These are phyloP conservation scores for Clarias batrachus DNA, from an alignment of 2,113 vertebrate genomes.

Conservation along the genomic window DNA sequence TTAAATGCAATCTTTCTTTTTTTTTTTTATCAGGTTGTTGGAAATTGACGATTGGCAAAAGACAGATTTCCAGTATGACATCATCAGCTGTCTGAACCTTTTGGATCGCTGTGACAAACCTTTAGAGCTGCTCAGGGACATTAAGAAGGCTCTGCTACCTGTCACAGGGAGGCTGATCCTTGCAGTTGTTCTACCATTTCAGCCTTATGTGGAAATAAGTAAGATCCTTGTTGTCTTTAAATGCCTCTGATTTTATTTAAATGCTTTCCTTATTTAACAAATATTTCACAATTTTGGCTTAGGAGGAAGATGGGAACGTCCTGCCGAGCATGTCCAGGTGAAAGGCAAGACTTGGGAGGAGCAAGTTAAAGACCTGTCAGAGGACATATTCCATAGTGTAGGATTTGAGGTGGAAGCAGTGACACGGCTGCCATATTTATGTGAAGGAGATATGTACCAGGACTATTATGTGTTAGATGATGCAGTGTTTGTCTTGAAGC, in stretches of 20 bases:
- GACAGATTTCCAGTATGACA: conserved; percentile 87
- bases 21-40: conserved; percentile 66
- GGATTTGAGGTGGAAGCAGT: conserved; percentile 91
- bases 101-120: conserved; percentile 94
- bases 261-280: not conserved
- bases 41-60: conserved; percentile 92
- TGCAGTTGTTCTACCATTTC: conserved; percentile 90
- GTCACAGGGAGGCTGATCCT: conserved; percentile 85
- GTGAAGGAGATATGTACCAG: conserved; percentile 96
- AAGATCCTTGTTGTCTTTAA: conserved; percentile 57
- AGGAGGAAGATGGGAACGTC: conserved; percentile 96
- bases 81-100: conserved; percentile 97
- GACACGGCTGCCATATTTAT: conserved; percentile 94
- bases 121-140: conserved; percentile 84
- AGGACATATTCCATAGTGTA: conserved; percentile 79
- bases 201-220: conserved; percentile 95
- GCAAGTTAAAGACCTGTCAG: conserved; percentile 87
- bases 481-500: conserved; percentile 89
- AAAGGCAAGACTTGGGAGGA: conserved; percentile 93
- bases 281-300: not conserved
- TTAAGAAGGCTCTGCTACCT: conserved; percentile 83
- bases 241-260: not conserved
- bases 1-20: not conserved
- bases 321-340: conserved; percentile 83
- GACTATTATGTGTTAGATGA: conserved; percentile 96